These are phyloP conservation scores for Oenanthe melanoleuca DNA, from an alignment of 2,113 vertebrate genomes.

Conservation along the genomic window DNA sequence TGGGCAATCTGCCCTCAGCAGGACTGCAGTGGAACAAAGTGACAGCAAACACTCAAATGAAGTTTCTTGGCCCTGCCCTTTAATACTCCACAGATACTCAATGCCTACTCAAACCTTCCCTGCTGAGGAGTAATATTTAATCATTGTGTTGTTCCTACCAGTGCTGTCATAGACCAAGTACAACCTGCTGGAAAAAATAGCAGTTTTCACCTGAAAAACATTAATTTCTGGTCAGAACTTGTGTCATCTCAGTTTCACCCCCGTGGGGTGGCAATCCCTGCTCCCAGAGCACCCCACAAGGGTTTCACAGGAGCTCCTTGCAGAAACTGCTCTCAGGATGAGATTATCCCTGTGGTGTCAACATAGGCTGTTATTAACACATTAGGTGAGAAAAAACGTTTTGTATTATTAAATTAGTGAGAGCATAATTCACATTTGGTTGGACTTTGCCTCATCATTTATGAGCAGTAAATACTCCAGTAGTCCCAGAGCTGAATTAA, in stretches of 20 bases:
- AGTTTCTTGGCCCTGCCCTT: background rate
- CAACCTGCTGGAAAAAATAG: background rate
- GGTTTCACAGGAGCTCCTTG: background rate
- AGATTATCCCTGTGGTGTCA: constrained; percentile 44
- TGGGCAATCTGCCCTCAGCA: background rate
- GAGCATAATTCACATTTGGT: constrained; percentile 52
- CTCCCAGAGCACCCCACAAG: background rate
- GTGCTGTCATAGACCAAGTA: background rate
- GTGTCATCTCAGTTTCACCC: too few species aligned
- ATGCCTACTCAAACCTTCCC: background rate
- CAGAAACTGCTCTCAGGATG: background rate
- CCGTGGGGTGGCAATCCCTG: background rate
- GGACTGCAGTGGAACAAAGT: background rate
- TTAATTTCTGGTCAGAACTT: background rate
- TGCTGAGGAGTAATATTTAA: background rate
- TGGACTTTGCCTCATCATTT: constrained; percentile 35
- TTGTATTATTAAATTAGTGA: constrained; percentile 57
- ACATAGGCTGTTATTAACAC: constrained; percentile 59
- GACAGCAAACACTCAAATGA: accelerated
- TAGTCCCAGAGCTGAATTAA: constrained; percentile 15
- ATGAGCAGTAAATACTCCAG: constrained; percentile 46
- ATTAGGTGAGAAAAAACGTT: constrained; percentile 55
- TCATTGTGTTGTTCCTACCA: background rate
- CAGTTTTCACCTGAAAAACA: background rate
- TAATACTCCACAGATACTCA: background rate